phyloP scores from a whole-genome alignment of 1,140 invertebrate species.

The Hylyphantes graminicola region DNA sequence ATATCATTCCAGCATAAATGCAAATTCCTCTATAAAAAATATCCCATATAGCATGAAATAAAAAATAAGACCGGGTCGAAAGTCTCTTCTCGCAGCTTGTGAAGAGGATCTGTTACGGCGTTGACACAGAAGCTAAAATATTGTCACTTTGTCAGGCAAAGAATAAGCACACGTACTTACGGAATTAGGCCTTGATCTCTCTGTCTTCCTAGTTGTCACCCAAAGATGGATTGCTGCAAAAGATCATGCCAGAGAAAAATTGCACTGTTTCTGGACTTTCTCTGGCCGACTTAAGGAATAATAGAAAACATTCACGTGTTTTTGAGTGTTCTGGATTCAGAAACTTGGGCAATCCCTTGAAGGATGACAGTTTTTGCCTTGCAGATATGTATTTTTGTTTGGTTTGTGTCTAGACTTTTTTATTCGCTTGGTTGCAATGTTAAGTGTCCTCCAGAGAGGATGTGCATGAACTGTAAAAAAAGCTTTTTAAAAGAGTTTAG shows the following conservation, averaged over 20 bases:
- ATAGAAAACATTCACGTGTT: slow-evolving; percentile 36
- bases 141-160: slow-evolving; percentile 56
- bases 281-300: slow-evolving; percentile 10
- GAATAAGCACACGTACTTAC: slow-evolving; percentile 56
- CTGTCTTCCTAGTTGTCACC: slow-evolving; percentile 36
- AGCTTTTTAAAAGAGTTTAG: too few species aligned
- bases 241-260: slow-evolving; percentile 54
- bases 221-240: slow-evolving; percentile 46
- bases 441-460: too few species aligned
- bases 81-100: slow-evolving; percentile 12
- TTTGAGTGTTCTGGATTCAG: slow-evolving; percentile 17
- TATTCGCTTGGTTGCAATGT: not conserved
- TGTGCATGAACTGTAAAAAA: too few species aligned
- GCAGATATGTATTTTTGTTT: not conserved
- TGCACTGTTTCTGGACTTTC: slow-evolving; percentile 19
- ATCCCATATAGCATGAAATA: not conserved
- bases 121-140: slow-evolving; percentile 52
- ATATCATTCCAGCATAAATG: too few species aligned
- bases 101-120: slow-evolving; percentile 48
- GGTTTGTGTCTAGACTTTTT: not conserved
- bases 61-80: slow-evolving; percentile 5
- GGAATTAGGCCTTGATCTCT: slow-evolving; percentile 51
- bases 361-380: not conserved
- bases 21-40: not conserved
- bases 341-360: slow-evolving; percentile 8